Evolutionary conservation across 2,797 vertebrate species (phyloP), one percentile per base, ranked within the genome.

Genomic region (Apogon hyalosoma): DNA sequence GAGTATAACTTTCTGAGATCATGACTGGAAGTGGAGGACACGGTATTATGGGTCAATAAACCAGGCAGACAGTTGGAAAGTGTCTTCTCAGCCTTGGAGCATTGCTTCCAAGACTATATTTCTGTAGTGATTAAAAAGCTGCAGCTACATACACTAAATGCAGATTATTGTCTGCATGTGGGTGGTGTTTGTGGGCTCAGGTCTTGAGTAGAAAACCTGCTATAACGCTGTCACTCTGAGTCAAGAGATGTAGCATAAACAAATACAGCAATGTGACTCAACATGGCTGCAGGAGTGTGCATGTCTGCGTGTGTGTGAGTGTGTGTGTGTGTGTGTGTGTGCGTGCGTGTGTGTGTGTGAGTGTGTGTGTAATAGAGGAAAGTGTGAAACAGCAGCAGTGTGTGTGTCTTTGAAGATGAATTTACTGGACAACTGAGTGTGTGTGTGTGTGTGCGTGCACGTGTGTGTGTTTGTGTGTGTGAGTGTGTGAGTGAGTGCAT

Each of bases 251-350:
- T 49, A 68, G 75, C 79, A 79, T 70, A 79, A 85, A 88, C 75
- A 84, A 65, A 79, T 49, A 68, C 61, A 84, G 77, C 80, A 51
- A 77, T 53, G 49, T 92, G 90, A 90, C 83, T 89, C 85, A 87
- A 81, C 63, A 87, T 82, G 70, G 84, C 87, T 90, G 71, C 69
- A 63, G 84, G 89, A 79, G 47, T 53, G 62, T 65, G 54, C 9
- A 10, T 38, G 16, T 14, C 3, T 69, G 52, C 41, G 14, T 67
- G 39, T 21, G 19, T 90, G 0, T 12, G 31, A 9, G 33, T 36
- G 9, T 1, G 0, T 12, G 31, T 36, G 33, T 36, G 9, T 1
- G 12, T 54, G 60, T 57, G 62, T 53, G 14, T 15, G 10, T 48
- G 24, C 33, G 11, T 14, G 41, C 21, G 41, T 49, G 38, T n/a